Base-by-base conservation (phyloP, 1,140 invertebrate species). In the Drosophila triauraria region DNA sequence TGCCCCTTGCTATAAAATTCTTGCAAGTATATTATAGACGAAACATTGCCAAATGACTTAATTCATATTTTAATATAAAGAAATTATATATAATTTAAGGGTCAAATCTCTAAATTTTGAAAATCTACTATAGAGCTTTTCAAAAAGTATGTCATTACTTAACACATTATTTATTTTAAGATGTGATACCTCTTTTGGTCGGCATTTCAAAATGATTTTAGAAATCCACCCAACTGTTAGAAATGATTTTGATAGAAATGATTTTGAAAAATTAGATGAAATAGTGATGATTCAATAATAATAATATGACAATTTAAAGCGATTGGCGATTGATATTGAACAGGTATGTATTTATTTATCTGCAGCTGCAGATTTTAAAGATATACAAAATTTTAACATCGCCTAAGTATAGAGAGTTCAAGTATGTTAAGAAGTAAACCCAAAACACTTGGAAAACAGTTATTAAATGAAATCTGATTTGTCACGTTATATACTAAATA, bases 301-400 rank as follows among this genome's bases (percentile, higher is more conserved):
- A 51, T 50, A 50, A 50, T 32, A 9, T 51, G 5, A 9, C 4
- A 17, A 8, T 51, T 30, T 6, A 51, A 32, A 30, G 12, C 32
- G 30, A 35, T 53, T 27, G 15, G 15, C 47, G 25, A 50, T 50
- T 50, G 17, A 53, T 35, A 35, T 51, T 30, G 30, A 53, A 53
- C 51, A 53, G 51, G 51, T 53, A 53, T 35, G 51, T 53, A 53
- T 53, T 20, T 38, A 12, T 35, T 38, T 38, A 53, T 53, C 30
- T 35, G 17, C 32, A 7, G 17, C n/a, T 4, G n/a, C 50, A 17
- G 17, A 53, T 20, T 20, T 13, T 13, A 20, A 51, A 32, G 27
- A 32, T 32, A 4, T 32, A 35, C 6, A 50, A 50, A n/a, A 27
- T 8, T 10, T 17, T 35, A 35, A 53, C 23, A 20, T 35, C n/a